Base-by-base conservation (phyloP, 2,888 invertebrate genomes). In the Heliothis peltigera region DNA sequence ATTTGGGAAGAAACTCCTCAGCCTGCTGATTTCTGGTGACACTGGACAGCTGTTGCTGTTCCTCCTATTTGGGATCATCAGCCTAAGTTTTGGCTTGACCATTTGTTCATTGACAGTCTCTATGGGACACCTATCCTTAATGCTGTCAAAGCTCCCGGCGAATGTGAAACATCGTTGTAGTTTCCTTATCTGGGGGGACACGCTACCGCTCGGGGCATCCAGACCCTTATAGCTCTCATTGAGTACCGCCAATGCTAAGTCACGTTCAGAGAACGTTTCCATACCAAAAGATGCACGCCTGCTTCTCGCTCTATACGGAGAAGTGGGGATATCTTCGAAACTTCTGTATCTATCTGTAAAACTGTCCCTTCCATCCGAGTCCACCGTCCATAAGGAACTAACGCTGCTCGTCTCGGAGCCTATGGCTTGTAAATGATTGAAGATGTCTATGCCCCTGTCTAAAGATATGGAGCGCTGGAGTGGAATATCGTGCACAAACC, bases 321-420 rank as follows among this genome's bases (percentile, higher is more conserved):
- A 92, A 92, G 90, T 87, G 35, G 91, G 90, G 77, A 93, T 89
- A 92, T 94, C 93, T 80, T 93, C 94, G 60, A 91, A 90, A 81
- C 93, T 93, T 70, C 87, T 90, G 62, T 87, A 87, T 72, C 83
- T 87, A 51, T 91, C 91, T 43, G 73, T 55, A 21, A 80, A 74
- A 65, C 78, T 80, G 25, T 83, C 81, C 15, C 80, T 80, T 46
- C 83, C 87, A 25, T 88, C 87, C 0, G 91, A 90, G 48, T 90
- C 75, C 42, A 90, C 71, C 25, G 92, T 90, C 93, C 93, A 94
- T 15, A 81, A 67, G 6, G 92, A 92, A 4, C 82, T 85, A n/a
- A 82, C 77, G 22, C 88, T 89, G 28, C 73, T 85, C 19, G 90
- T 89, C 54, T 88, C 88, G 2, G 91, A 89, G 18, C 89, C 89